These are phyloP conservation scores for Ivindomyrus marchei DNA, from an alignment of 2,113 vertebrate genomes.

Conservation along the genomic window DNA sequence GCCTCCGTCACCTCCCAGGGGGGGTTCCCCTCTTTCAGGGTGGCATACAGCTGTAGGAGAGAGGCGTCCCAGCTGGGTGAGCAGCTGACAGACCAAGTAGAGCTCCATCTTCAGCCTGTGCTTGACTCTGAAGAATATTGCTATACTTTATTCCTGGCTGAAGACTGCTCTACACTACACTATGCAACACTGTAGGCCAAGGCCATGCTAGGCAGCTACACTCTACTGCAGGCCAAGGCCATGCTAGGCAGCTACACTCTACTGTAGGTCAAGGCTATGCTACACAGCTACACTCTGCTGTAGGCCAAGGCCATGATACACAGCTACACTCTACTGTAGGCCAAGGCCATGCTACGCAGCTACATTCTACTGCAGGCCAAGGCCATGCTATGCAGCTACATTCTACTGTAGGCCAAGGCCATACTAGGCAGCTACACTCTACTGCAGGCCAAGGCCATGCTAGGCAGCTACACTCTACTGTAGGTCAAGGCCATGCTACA, in stretches of 20 bases:
- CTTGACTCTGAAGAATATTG: not conserved
- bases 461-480: no score
- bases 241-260: not conserved
- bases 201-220: not conserved
- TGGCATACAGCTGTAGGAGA: constrained; percentile 78
- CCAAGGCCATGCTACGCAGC: no score
- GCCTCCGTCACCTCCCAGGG: constrained; percentile 98
- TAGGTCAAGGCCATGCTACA: not conserved
- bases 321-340: no score
- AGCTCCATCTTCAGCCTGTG: not conserved
- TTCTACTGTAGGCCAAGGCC: no score
- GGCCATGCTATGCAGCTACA: no score
- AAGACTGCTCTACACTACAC: not conserved
- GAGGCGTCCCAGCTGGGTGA: not conserved
- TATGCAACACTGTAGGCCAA: not conserved
- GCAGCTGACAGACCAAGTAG: not conserved
- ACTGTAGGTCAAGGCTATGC: no score
- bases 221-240: not conserved
- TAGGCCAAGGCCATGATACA: accelerated
- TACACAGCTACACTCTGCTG: no score
- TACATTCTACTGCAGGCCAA: no score
- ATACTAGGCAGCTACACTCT: no score
- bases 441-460: no score
- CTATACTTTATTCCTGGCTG: not conserved
- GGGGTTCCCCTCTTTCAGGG: constrained; percentile 85